Conservation (phyloP, 2,797 vertebrate genomes). For the Danio aesculapii region DNA sequence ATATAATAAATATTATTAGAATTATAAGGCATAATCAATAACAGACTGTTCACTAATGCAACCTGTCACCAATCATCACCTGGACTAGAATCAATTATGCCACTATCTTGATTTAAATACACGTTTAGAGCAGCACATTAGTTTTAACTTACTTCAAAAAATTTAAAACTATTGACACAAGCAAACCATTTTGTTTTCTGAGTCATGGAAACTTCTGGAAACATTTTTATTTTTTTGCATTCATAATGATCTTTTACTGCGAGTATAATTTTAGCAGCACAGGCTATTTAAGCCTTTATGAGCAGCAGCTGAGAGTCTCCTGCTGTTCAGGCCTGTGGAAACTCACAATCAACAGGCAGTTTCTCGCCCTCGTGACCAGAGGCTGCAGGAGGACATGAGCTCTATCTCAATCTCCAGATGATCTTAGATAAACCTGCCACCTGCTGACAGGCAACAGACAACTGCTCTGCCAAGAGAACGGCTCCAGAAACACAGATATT, state of each 20-base stretch:
- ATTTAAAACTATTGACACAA: no score
- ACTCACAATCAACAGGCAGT: slow-evolving; percentile 36
- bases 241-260: slow-evolving; percentile 44
- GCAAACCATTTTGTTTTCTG: not conserved
- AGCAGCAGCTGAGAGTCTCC: slow-evolving; percentile 53
- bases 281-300: slow-evolving; percentile 53
- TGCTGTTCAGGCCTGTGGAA: slow-evolving; percentile 56
- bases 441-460: slow-evolving; percentile 59
- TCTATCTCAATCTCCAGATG: slow-evolving; percentile 47
- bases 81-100: no score
- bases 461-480: slow-evolving; percentile 36
- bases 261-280: slow-evolving; percentile 33
- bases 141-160: no score
- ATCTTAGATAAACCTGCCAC: slow-evolving; percentile 49
- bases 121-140: not conserved
- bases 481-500: slow-evolving; percentile 34
- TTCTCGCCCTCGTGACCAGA: slow-evolving; percentile 43
- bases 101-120: no score
- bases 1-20: no score
- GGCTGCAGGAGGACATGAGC: slow-evolving; percentile 36
- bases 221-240: not conserved
- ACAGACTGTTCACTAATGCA: no score
- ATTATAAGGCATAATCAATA: no score
- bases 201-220: not conserved
- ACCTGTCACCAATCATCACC: no score